These are phyloP conservation scores for Philopotamus ludificatus DNA, from an alignment of 1,140 invertebrate species.

Conservation along the genomic window DNA sequence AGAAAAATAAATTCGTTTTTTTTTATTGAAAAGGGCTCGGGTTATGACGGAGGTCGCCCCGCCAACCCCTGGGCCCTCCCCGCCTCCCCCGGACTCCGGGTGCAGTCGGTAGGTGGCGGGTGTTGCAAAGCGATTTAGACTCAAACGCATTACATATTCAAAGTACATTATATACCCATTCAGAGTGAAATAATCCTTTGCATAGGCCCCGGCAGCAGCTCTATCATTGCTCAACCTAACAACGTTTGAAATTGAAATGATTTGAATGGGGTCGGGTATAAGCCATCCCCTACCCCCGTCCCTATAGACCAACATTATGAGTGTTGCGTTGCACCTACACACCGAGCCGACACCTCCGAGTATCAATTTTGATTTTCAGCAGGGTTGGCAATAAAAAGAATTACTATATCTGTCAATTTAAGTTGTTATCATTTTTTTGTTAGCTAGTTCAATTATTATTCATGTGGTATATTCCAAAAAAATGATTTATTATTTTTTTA, in stretches of 20 bases:
- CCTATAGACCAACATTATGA: slow-evolving; percentile 38
- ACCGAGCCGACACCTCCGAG: no score
- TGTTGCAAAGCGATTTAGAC: slow-evolving; percentile 34
- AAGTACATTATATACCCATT: slow-evolving; percentile 43
- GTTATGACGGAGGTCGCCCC: background rate
- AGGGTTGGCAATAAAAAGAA: no score
- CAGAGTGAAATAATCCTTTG: slow-evolving; percentile 43
- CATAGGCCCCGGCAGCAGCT: slow-evolving; percentile 34
- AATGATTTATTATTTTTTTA: no score
- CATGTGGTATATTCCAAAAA: no score
- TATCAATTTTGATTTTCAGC: no score
- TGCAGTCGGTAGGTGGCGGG: background rate
- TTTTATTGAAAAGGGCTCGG: background rate
- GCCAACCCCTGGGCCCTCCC: no score
- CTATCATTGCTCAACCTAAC: slow-evolving; percentile 40
- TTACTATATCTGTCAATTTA: no score
- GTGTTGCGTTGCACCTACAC: slow-evolving; percentile 21
- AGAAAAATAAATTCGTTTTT: no score
- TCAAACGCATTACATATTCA: slow-evolving; percentile 42
- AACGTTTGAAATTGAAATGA: slow-evolving; percentile 44
- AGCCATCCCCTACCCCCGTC: slow-evolving; percentile 29
- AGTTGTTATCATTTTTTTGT: no score
- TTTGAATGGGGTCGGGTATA: slow-evolving; percentile 42
- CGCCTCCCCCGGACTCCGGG: background rate
- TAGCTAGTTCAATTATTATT: no score